phyloP scores from a whole-genome alignment of 2,113 vertebrate species.

The Hirundichthys speculiger region DNA sequence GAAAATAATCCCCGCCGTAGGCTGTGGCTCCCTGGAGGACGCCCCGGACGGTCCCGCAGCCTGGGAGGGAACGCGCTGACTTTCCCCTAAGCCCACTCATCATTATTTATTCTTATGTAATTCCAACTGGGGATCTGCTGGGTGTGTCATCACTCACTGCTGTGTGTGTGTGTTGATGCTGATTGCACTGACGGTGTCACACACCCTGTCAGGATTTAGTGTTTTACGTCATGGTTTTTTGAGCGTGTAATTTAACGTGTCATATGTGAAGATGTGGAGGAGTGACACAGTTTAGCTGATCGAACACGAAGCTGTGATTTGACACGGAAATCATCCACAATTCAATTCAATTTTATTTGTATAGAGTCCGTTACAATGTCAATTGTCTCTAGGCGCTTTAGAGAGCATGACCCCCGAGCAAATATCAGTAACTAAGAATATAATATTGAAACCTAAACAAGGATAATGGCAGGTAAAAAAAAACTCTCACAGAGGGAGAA shows the following conservation, averaged over 20 bases:
- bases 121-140: constrained; percentile 51
- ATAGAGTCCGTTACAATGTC: too few relatives aligned
- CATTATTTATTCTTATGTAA: constrained; percentile 73
- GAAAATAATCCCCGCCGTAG: constrained; percentile 58
- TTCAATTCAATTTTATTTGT: too few relatives aligned
- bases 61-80: constrained; percentile 58
- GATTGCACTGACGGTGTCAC: constrained; percentile 39
- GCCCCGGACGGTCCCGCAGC: constrained; percentile 38
- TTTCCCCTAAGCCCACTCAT: constrained; percentile 64
- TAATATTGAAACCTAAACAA: too few relatives aligned
- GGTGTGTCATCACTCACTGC: constrained; percentile 58
- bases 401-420: too few relatives aligned
- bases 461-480: too few relatives aligned
- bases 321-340: too few relatives aligned
- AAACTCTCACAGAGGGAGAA: too few relatives aligned
- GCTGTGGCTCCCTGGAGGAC: constrained; percentile 41
- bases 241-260: background rate
- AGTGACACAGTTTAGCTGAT: too few relatives aligned
- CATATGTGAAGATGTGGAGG: too few relatives aligned
- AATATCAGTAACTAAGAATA: too few relatives aligned
- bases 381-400: too few relatives aligned
- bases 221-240: constrained; percentile 39
- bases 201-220: constrained; percentile 53
- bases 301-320: too few relatives aligned
- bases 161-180: constrained; percentile 23